phyloP scores from a whole-genome alignment of 2,797 vertebrate species.

The Triplophysa bombifrons region DNA sequence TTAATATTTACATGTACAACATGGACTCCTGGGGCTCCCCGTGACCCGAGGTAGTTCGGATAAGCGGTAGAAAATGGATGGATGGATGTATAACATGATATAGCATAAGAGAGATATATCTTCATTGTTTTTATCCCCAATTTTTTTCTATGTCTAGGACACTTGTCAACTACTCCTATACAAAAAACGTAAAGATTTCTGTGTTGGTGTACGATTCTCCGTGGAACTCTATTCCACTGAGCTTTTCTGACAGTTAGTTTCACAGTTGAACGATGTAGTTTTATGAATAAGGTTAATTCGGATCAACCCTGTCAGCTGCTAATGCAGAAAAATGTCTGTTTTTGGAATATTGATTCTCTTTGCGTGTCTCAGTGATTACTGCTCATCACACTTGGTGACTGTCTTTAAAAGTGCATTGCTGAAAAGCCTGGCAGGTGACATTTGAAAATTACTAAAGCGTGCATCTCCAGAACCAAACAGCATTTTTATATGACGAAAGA shows the following conservation, averaged over 20 bases:
- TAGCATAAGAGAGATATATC: no score
- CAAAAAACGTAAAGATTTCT: not conserved
- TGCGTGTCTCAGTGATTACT: conserved; percentile 28
- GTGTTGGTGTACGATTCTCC: not conserved
- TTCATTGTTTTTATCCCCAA: no score
- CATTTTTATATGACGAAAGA: not conserved
- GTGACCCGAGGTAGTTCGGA: no score
- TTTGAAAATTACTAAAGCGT: conserved; percentile 13
- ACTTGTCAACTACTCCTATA: not conserved
- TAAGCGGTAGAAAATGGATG: no score
- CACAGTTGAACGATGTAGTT: conserved; percentile 36
- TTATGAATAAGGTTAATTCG: conserved; percentile 32
- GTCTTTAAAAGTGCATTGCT: conserved; percentile 25
- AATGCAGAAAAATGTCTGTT: conserved; percentile 47
- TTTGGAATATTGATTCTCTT: conserved; percentile 36
- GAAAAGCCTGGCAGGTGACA: conserved; percentile 24
- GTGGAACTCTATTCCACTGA: conserved; percentile 18
- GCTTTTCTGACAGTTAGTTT: conserved; percentile 27
- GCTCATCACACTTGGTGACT: conserved; percentile 20
- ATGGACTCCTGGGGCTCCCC: no score
- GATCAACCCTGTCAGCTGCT: conserved; percentile 42
- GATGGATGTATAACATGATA: no score
- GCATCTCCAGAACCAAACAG: conserved; percentile 13
- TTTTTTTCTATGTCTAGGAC: no score
- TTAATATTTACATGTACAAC: no score